A percentile compares a stretch with the other conserved stretches of the same genome.
phyloP scores from a whole-genome alignment of 2,113 vertebrate genomes.

The Chamaea fasciata region DNA sequence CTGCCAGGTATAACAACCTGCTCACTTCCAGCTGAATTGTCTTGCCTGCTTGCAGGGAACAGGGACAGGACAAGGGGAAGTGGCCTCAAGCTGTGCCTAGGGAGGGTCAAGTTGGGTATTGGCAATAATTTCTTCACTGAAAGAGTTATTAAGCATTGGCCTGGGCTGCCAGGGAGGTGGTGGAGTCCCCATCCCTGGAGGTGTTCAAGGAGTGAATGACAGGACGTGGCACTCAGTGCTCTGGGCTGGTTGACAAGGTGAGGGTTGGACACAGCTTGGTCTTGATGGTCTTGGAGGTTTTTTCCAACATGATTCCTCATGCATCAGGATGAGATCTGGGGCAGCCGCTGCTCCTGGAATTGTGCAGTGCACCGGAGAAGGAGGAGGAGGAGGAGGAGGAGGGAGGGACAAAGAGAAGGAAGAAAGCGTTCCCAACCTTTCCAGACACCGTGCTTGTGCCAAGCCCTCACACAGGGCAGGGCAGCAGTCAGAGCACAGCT shows the following conservation, averaged over 20 bases:
- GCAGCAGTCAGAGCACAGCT: background rate
- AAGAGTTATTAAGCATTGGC: background rate
- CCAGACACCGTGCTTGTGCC: fast-evolving
- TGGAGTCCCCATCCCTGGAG: background rate
- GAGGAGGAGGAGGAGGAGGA: background rate
- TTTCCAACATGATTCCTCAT: background rate
- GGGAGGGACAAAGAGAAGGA: background rate
- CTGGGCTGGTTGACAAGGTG: background rate
- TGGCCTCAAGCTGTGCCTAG: background rate
- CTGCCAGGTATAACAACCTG: background rate
- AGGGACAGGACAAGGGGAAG: background rate
- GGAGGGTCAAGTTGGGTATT: background rate
- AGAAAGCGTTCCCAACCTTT: background rate
- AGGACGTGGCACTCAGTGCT: background rate
- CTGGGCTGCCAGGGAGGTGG: background rate
- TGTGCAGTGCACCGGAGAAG: background rate
- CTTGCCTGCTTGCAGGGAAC: background rate
- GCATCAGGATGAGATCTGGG: fast-evolving
- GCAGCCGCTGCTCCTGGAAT: background rate
- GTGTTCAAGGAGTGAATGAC: background rate
- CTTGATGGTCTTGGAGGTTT: background rate
- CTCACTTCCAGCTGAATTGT: background rate
- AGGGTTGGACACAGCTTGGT: background rate
- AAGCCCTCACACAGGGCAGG: fast-evolving
- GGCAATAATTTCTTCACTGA: background rate